phyloP scores from a whole-genome alignment of 2,888 invertebrate species.

The Mantis religiosa region DNA sequence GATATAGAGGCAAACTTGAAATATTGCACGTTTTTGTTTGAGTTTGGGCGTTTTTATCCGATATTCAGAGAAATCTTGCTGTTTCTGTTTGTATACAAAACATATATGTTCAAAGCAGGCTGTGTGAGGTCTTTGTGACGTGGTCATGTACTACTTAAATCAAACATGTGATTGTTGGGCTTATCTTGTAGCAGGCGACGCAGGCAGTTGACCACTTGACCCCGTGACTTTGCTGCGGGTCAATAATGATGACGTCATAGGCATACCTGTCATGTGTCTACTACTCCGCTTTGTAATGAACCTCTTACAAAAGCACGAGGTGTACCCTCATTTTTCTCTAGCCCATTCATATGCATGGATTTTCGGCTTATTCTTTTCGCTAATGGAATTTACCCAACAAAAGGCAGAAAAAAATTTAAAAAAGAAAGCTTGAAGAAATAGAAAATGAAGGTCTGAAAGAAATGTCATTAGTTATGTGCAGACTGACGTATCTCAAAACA shows the following conservation, averaged over 20 bases:
- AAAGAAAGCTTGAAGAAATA: no score
- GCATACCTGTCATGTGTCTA: neutral
- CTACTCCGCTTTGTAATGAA: neutral
- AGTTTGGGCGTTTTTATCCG: no score
- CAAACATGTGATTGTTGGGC: neutral
- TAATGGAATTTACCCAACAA: neutral
- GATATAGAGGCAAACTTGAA: no score
- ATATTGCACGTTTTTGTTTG: no score
- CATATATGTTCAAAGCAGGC: no score
- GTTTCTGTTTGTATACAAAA: no score
- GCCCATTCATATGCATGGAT: neutral
- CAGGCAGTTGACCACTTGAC: slow-evolving; percentile 1
- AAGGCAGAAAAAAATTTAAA: neutral
- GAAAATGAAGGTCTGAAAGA: no score
- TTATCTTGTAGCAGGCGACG: neutral
- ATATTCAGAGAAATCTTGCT: no score
- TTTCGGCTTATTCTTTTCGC: neutral
- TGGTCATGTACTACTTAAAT: no score
- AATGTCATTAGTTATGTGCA: no score
- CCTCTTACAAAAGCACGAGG: neutral
- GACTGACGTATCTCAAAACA: no score
- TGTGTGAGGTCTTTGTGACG: neutral
- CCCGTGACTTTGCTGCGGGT: slow-evolving; percentile 8
- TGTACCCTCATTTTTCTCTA: neutral
- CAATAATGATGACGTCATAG: neutral